Percentiles rank a stretch among this genome's conserved stretches.
Evolutionary conservation across 1,140 invertebrate species (phyloP).

Genomic region (Anagrus nilaparvatae): DNA sequence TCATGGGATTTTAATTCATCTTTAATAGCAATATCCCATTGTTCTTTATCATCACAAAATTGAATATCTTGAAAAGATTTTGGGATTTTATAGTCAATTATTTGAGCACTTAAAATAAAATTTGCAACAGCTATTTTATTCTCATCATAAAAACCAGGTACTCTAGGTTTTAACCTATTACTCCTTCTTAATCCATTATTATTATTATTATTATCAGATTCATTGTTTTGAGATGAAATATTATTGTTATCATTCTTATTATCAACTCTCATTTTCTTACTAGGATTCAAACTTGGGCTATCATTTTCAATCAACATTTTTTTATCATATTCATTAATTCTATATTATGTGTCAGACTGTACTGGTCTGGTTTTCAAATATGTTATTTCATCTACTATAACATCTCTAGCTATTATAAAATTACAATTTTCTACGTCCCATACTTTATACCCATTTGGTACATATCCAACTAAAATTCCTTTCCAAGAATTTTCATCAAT

Average conservation of each 20-base stretch:
- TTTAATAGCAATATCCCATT: slow-evolving; percentile 31
- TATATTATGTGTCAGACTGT: background rate
- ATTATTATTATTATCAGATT: background rate
- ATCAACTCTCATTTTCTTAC: background rate
- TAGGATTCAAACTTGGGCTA: background rate
- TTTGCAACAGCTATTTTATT: background rate
- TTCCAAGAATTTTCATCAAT: slow-evolving; percentile 34
- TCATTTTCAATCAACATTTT: background rate
- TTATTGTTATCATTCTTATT: background rate
- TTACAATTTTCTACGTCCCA: background rate
- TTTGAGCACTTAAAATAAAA: slow-evolving; percentile 19
- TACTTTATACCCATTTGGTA: slow-evolving; percentile 7
- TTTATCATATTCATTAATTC: background rate
- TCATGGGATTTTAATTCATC: slow-evolving; percentile 30
- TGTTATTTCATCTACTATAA: slow-evolving; percentile 1
- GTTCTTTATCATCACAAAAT: slow-evolving; percentile 19
- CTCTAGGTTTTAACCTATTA: background rate
- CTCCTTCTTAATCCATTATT: slow-evolving; percentile 2
- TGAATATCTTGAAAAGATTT: slow-evolving; percentile 29
- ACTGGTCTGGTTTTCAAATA: background rate
- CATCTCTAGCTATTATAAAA: slow-evolving; percentile 12
- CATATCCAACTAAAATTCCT: slow-evolving; percentile 32
- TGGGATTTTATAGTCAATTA: slow-evolving; percentile 17
- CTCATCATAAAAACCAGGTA: slow-evolving; percentile 5
- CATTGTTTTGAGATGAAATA: background rate